phyloP scores from a whole-genome alignment of 1,140 invertebrate genomes.

The Meloidogyne floridensis region DNA sequence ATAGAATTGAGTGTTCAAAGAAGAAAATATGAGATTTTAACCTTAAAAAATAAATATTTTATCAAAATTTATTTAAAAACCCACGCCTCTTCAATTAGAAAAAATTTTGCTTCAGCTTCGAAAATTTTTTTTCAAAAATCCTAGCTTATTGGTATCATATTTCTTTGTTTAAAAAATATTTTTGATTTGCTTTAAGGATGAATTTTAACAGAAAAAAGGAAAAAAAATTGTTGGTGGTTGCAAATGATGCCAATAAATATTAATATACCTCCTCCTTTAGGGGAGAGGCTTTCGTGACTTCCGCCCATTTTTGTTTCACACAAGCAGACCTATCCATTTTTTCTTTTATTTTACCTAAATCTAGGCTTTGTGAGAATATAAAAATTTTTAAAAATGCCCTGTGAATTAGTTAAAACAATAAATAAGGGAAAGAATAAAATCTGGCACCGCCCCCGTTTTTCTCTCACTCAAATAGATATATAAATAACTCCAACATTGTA shows the following conservation, averaged over 20 bases:
- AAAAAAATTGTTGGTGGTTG: background rate
- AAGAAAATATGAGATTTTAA: no score
- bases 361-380: background rate
- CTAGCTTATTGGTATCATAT: slow-evolving; percentile 2
- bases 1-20: no score
- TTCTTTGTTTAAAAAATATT: background rate
- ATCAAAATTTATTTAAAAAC: no score
- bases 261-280: background rate
- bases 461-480: background rate
- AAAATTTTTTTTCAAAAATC: no score
- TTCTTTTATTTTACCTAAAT: background rate
- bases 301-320: background rate
- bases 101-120: no score
- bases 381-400: background rate
- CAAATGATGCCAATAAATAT: slow-evolving; percentile 7
- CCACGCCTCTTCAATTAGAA: no score
- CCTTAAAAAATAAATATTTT: no score
- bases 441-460: background rate
- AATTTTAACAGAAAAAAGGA: background rate
- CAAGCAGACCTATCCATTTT: slow-evolving; percentile 3
- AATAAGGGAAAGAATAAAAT: background rate
- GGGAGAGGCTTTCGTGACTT: background rate
- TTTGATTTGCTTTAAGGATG: background rate
- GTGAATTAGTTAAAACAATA: slow-evolving; percentile 10
- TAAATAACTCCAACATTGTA: background rate